Conservation (phyloP, 2,888 invertebrate genomes). For the Phalangium opilio region DNA sequence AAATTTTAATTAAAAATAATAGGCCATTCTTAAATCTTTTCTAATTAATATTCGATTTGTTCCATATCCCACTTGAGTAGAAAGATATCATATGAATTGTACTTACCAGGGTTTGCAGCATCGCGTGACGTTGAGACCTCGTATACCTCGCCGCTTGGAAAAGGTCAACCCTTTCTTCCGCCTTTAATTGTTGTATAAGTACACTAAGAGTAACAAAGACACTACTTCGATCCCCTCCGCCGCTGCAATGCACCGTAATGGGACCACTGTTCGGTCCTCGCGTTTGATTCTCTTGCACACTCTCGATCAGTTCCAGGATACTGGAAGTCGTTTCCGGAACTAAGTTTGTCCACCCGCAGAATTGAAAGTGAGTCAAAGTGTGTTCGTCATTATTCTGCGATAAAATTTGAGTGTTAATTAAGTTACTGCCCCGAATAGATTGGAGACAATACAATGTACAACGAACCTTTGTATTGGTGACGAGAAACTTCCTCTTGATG, state of each 20-base stretch:
- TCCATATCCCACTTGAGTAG: no score
- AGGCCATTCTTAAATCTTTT: no score
- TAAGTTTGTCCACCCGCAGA: constrained; percentile 57
- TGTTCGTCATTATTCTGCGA: constrained; percentile 30
- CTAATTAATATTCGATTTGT: no score
- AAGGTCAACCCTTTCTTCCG: constrained; percentile 71
- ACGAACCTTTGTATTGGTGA: constrained; percentile 50
- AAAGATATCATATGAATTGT: no score
- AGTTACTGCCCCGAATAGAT: neutral
- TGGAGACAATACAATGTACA: neutral
- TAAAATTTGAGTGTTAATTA: constrained; percentile 1
- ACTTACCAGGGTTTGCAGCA: constrained; percentile 69
- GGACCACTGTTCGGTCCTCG: constrained; percentile 40
- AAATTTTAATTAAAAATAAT: constrained; percentile 21
- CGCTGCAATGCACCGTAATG: constrained; percentile 70
- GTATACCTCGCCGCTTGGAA: constrained; percentile 68
- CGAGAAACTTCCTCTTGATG: constrained; percentile 61
- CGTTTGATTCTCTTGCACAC: constrained; percentile 34
- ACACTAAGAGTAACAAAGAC: constrained; percentile 77
- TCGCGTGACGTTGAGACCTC: constrained; percentile 63
- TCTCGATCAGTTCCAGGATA: constrained; percentile 65
- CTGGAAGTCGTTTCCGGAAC: constrained; percentile 78
- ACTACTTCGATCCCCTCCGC: constrained; percentile 73
- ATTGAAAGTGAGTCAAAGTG: constrained; percentile 49
- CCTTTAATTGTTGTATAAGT: constrained; percentile 64